phyloP scores from a whole-genome alignment of 2,797 vertebrate genomes.

The Linurgus olivaceus region DNA sequence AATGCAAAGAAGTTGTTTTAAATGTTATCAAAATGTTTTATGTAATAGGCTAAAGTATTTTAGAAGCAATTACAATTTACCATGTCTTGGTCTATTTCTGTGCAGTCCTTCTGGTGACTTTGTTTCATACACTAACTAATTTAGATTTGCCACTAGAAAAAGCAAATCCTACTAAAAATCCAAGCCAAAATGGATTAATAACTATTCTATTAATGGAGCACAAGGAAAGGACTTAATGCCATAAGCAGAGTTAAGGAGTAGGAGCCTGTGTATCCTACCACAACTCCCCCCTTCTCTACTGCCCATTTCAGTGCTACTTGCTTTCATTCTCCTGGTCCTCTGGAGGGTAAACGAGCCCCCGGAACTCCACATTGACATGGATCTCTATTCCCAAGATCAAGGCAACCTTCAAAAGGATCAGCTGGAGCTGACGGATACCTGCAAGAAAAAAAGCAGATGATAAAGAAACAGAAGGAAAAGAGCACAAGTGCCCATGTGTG shows the following conservation, averaged over 20 bases:
- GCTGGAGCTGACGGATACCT: conserved; percentile 98
- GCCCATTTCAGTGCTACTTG: conserved; percentile 71
- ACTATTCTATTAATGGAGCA: neutral
- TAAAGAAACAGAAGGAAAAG: neutral
- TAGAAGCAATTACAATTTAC: neutral
- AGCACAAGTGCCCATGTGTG: neutral
- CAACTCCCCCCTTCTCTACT: neutral
- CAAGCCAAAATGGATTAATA: neutral
- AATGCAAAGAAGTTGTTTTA: neutral
- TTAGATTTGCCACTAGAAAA: neutral
- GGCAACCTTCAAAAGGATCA: conserved; percentile 95
- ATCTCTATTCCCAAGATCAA: conserved; percentile 97
- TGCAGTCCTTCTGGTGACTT: neutral
- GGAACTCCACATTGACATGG: conserved; percentile 96
- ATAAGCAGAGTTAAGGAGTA: neutral
- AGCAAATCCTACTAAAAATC: neutral
- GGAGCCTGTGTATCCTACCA: neutral
- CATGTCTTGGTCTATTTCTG: neutral
- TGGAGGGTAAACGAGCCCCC: conserved; percentile 90
- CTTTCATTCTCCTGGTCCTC: conserved; percentile 94
- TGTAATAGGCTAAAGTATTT: neutral
- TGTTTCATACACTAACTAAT: neutral
- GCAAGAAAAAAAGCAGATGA: neutral
- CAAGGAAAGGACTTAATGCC: neutral
- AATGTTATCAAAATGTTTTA: neutral